Evolutionary conservation across 2,888 invertebrate genomes (phyloP).

Genomic region (Drosophila picticornis): DNA sequence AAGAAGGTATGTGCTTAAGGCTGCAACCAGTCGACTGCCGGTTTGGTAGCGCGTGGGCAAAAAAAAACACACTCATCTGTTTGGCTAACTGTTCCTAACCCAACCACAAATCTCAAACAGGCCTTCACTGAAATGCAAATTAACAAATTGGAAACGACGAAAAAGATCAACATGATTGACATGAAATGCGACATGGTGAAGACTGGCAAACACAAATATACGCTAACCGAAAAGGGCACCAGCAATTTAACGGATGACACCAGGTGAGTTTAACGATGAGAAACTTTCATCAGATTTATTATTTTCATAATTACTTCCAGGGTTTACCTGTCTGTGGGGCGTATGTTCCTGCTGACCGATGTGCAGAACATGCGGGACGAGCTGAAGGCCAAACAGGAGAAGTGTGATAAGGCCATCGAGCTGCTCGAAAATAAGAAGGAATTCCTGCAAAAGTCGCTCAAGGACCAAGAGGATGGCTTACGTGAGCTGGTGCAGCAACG

Average conservation of each 20-base stretch:
- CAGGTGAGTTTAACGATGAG: slow-evolving; percentile 65
- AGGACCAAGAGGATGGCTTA: slow-evolving; percentile 93
- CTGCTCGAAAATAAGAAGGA: slow-evolving; percentile 90
- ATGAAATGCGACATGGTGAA: slow-evolving; percentile 90
- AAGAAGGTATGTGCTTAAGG: slow-evolving; percentile 79
- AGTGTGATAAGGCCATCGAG: slow-evolving; percentile 89
- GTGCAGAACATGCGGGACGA: slow-evolving; percentile 88
- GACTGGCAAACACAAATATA: slow-evolving; percentile 89
- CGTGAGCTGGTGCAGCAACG: slow-evolving; percentile 91
- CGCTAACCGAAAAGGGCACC: slow-evolving; percentile 88
- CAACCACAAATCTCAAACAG: slow-evolving; percentile 79
- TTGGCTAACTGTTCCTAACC: slow-evolving; percentile 2
- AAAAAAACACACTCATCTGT: slow-evolving; percentile 31
- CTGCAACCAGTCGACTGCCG: neutral
- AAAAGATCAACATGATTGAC: slow-evolving; percentile 91
- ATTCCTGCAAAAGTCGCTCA: slow-evolving; percentile 90
- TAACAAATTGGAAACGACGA: slow-evolving; percentile 91
- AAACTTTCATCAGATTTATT: neutral
- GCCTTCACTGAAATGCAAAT: slow-evolving; percentile 93
- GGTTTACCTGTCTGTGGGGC: slow-evolving; percentile 88
- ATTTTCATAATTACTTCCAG: slow-evolving; percentile 49
- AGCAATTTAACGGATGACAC: slow-evolving; percentile 82
- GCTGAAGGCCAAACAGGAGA: slow-evolving; percentile 87
- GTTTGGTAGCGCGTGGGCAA: slow-evolving; percentile 46
- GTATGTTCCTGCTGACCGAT: slow-evolving; percentile 91